phyloP scores from a whole-genome alignment of 2,113 vertebrate species.

The Anolis carolinensis region DNA sequence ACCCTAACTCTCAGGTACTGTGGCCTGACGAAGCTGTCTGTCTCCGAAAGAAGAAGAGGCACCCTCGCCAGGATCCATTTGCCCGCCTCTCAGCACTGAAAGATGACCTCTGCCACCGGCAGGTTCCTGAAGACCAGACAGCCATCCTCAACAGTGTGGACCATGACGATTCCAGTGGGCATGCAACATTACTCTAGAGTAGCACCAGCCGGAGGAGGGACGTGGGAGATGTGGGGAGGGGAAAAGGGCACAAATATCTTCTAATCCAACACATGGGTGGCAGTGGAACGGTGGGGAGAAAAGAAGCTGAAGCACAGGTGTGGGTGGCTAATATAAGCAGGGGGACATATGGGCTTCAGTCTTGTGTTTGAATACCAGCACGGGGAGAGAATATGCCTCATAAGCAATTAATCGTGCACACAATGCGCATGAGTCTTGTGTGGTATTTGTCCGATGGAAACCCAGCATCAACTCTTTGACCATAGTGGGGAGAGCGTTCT shows the following conservation, averaged over 20 bases:
- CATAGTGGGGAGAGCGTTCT: background rate
- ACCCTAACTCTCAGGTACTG: conserved; percentile 92
- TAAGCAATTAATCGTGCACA: background rate
- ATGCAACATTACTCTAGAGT: conserved; percentile 89
- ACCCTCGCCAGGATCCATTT: conserved; percentile 89
- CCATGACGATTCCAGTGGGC: conserved; percentile 83
- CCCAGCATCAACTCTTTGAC: background rate
- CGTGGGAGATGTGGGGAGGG: conserved; percentile 20
- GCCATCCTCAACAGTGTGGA: conserved; percentile 93
- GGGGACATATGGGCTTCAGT: background rate
- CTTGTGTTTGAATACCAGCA: background rate
- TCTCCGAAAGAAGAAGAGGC: conserved; percentile 91
- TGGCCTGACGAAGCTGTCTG: conserved; percentile 86
- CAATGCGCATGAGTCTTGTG: too few relatives aligned
- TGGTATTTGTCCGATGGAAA: background rate
- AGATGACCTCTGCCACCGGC: conserved; percentile 84
- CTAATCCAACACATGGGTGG: background rate
- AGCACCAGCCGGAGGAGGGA: conserved; percentile 41
- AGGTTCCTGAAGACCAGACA: conserved; percentile 91
- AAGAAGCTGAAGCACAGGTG: background rate
- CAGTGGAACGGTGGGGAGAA: background rate
- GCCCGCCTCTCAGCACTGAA: conserved; percentile 88
- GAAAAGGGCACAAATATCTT: conserved; percentile 26
- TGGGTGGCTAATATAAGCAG: background rate
- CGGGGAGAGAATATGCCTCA: background rate